Evolutionary conservation across 1,140 invertebrate genomes (phyloP).

Genomic region (silkworm (Bombyx mori)): DNA sequence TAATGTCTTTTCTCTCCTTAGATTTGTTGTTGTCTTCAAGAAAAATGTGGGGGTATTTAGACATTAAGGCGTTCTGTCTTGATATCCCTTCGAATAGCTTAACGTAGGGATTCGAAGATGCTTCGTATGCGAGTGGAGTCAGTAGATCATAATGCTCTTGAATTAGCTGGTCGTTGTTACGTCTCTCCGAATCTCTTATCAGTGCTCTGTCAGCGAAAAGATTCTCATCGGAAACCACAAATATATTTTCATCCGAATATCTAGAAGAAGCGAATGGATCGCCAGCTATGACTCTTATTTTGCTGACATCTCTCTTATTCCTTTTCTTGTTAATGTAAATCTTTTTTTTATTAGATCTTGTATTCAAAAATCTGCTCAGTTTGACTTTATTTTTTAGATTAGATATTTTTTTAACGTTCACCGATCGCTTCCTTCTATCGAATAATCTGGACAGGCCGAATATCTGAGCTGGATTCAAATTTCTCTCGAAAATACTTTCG

Average conservation of each 20-base stretch:
- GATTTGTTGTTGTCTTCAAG: slow-evolving; percentile 30
- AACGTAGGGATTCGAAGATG: slow-evolving; percentile 15
- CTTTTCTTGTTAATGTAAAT: slow-evolving; percentile 44
- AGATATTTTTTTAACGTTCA: slow-evolving; percentile 31
- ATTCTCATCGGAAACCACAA: slow-evolving; percentile 38
- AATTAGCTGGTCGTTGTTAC: slow-evolving; percentile 17
- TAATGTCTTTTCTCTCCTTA: slow-evolving; percentile 24
- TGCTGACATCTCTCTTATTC: slow-evolving; percentile 44
- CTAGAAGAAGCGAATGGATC: slow-evolving; percentile 15
- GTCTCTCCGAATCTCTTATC: slow-evolving; percentile 24
- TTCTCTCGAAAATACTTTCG: slow-evolving; percentile 28
- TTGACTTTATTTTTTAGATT: slow-evolving; percentile 42
- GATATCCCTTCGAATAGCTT: slow-evolving; percentile 25
- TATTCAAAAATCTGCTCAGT: slow-evolving; percentile 42
- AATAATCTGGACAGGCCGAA: slow-evolving; percentile 27
- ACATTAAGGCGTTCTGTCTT: slow-evolving; percentile 34
- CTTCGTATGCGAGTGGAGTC: slow-evolving; percentile 17
- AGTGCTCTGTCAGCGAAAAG: slow-evolving; percentile 31
- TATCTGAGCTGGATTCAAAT: slow-evolving; percentile 31
- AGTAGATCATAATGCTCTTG: slow-evolving; percentile 19
- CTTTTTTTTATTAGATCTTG: slow-evolving; percentile 33
- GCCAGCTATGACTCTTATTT: slow-evolving; percentile 45
- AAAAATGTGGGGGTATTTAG: slow-evolving; percentile 60
- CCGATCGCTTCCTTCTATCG: slow-evolving; percentile 30
- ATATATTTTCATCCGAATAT: slow-evolving; percentile 28